phyloP scores from a whole-genome alignment of 2,888 invertebrate genomes.

The Amaurobius ferox region DNA sequence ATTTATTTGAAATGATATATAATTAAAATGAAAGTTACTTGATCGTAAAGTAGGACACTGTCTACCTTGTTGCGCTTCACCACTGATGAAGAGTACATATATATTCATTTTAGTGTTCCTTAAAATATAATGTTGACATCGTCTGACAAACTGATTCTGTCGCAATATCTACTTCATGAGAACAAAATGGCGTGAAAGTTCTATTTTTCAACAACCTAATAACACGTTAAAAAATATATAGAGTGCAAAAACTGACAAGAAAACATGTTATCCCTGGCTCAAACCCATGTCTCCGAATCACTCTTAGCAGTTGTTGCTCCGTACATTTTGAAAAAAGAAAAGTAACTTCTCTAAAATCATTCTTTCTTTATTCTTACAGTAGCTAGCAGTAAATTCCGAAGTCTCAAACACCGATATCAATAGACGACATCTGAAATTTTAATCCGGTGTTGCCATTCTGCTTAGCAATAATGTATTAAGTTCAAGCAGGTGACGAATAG shows the following conservation, averaged over 20 bases:
- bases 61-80: too few relatives aligned
- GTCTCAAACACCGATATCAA: neutral
- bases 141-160: too few relatives aligned
- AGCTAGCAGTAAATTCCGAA: neutral
- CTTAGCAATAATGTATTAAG: neutral
- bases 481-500: constrained; percentile 3
- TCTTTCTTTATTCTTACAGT: too few relatives aligned
- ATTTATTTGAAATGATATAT: too few relatives aligned
- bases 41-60: too few relatives aligned
- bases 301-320: neutral
- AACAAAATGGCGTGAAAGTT: constrained; percentile 5
- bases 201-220: neutral
- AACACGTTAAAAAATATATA: neutral
- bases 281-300: neutral
- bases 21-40: too few relatives aligned
- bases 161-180: neutral
- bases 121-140: too few relatives aligned
- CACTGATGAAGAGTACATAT: too few relatives aligned
- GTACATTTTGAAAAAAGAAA: too few relatives aligned
- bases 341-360: too few relatives aligned
- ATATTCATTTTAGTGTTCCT: too few relatives aligned
- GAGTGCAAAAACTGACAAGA: neutral
- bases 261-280: neutral
- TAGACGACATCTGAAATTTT: neutral
- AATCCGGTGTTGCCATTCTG: neutral